Base-by-base conservation (phyloP, 2,797 vertebrate genomes). In the Phaenicophaeus curvirostris region DNA sequence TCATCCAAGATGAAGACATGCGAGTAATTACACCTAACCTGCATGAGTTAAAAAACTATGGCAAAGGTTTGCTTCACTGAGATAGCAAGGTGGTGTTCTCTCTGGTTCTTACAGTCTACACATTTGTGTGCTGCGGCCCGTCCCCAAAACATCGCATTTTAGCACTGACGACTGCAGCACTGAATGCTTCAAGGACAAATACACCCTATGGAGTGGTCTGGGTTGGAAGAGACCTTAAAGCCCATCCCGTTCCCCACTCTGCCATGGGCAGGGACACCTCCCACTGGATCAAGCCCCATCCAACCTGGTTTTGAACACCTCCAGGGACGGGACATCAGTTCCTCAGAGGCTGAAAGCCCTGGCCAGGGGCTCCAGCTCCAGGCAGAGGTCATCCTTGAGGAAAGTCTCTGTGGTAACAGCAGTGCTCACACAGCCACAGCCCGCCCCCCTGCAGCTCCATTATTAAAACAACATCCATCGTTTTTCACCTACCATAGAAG, bases 401-500 rank as follows among this genome's bases (percentile, higher is more conserved):
- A 11, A 61, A 50, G n/a, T 15, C 6, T 0, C 24, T 15, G 50
- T 67, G 53, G 44, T 2, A 6, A 23, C 1, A 0, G 16, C 18
- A 6, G 53, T 1, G 11, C 39, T 72, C 42, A 14, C 44, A 42
- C 19, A 71, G 14, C 24, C 18, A 16, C 27, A 15, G n/a, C 67
- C 33, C 20, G 7, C 55, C 4, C 41, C 51, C 25, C 7, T 20
- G n/a, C 5, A 2, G 31, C 61, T 33, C 24, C 11, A 0, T 2
- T 46, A 15, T 12, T 48, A 21, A 46, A 84, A n/a, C 8, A 42
- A 35, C 19, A 58, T 1, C 28, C 6, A 0, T 0, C 4, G 11
- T 18, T 80, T 31, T 42, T 15, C 61, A 88, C 6, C 20, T 25
- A 11, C 19, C 2, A 1, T 16, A 48, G 3, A 42, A 8, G 2